Percentiles rank a stretch among this genome's conserved stretches.
Evolutionary conservation across 2,113 vertebrate genomes (phyloP).

Genomic region (Eira barbara): DNA sequence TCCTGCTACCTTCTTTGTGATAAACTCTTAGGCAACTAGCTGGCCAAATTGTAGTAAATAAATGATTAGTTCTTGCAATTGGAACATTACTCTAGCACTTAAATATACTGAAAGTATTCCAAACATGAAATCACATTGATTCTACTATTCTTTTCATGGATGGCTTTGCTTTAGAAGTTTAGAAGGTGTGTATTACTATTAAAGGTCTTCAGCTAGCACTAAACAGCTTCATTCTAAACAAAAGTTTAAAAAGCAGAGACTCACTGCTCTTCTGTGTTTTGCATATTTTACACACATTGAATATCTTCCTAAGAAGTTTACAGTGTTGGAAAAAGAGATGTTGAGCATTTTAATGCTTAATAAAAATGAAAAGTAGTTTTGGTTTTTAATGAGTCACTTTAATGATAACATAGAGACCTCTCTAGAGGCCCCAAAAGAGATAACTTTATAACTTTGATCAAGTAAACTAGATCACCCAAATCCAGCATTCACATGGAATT

Average conservation of each 20-base stretch:
- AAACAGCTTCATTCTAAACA: neutral
- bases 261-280: neutral
- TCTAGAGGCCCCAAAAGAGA: neutral
- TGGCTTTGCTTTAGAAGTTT: neutral
- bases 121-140: neutral
- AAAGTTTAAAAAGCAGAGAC: neutral
- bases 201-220: neutral
- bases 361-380: neutral
- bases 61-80: neutral
- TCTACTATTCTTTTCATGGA: neutral
- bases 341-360: neutral
- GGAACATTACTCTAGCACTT: neutral
- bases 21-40: neutral
- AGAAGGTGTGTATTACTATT: neutral
- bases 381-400: neutral
- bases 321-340: neutral
- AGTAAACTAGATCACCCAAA: neutral
- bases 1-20: neutral
- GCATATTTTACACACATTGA: neutral
- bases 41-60: neutral
- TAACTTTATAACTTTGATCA: neutral
- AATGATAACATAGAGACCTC: neutral
- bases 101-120: neutral
- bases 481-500: neutral
- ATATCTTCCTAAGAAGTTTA: neutral